These are phyloP conservation scores for Porites rus DNA, from an alignment of 92 coral and sea anemone species.

Conservation along the genomic window DNA sequence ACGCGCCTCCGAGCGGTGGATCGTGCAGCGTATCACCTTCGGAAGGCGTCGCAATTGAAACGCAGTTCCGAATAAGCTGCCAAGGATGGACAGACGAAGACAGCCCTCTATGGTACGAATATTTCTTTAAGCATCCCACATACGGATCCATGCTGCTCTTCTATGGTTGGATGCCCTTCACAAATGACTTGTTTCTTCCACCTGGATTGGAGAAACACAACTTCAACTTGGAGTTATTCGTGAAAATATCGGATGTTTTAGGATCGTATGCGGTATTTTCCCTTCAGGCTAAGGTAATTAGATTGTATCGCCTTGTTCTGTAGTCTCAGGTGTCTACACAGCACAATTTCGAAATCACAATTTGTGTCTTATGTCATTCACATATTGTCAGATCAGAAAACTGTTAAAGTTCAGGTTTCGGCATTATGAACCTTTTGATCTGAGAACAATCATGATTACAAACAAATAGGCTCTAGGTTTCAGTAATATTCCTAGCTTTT, in stretches of 20 bases:
- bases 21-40: constrained; percentile 66
- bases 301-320: not conserved
- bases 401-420: no score
- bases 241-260: constrained; percentile 67
- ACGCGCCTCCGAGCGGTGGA: constrained; percentile 55
- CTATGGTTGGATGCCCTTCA: constrained; percentile 62
- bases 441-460: no score
- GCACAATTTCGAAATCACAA: no score
- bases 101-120: constrained; percentile 84
- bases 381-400: no score
- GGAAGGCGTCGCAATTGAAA: constrained; percentile 60
- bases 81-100: constrained; percentile 79
- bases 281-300: constrained; percentile 63
- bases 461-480: no score
- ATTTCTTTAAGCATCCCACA: constrained; percentile 49
- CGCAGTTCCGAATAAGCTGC: constrained; percentile 67
- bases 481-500: no score
- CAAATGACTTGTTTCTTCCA: constrained; percentile 58
- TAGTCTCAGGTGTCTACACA: no score
- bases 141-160: constrained; percentile 59
- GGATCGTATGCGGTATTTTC: constrained; percentile 56
- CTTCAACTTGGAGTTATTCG: constrained; percentile 51
- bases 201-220: constrained; percentile 55
- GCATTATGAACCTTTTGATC: no score
- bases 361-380: no score